A percentile compares a stretch with the other conserved stretches of the same genome.
Conservation (phyloP, 2,113 vertebrate genomes). For the Phoenicopterus ruber region DNA sequence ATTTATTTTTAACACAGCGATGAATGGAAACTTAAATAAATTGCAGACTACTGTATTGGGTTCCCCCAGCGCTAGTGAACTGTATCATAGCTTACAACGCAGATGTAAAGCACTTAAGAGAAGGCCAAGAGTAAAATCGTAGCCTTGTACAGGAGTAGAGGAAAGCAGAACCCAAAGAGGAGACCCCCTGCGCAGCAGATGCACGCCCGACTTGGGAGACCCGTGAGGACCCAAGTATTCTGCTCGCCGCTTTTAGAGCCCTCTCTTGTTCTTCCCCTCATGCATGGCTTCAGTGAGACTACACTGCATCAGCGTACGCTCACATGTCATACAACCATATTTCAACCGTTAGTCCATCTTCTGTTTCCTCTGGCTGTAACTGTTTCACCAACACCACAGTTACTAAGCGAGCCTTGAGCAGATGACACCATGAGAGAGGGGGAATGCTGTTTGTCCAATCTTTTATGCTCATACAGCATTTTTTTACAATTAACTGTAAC, state of each 20-base stretch:
- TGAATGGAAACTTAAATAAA: neutral
- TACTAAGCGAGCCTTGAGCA: neutral
- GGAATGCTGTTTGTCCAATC: neutral
- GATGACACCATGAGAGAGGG: neutral
- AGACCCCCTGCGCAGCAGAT: neutral
- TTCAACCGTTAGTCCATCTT: neutral
- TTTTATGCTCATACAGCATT: neutral
- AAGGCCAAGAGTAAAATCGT: neutral
- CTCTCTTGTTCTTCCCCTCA: neutral
- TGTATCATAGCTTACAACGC: accelerated
- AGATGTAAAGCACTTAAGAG: neutral
- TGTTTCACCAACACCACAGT: neutral
- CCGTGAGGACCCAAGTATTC: neutral
- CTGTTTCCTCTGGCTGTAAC: neutral
- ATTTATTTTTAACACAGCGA: slow-evolving; percentile 9
- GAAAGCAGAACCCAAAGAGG: neutral
- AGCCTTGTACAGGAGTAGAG: neutral
- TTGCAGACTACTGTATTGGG: neutral
- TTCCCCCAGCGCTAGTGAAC: neutral
- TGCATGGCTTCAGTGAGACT: neutral
- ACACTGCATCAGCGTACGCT: accelerated
- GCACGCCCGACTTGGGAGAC: accelerated
- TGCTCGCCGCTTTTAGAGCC: neutral
- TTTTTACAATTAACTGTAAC: neutral
- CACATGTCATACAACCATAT: neutral